Percentiles rank a stretch among this genome's conserved stretches.
phyloP scores from a whole-genome alignment of 2,888 invertebrate species.

The Pediacus dermestoides region DNA sequence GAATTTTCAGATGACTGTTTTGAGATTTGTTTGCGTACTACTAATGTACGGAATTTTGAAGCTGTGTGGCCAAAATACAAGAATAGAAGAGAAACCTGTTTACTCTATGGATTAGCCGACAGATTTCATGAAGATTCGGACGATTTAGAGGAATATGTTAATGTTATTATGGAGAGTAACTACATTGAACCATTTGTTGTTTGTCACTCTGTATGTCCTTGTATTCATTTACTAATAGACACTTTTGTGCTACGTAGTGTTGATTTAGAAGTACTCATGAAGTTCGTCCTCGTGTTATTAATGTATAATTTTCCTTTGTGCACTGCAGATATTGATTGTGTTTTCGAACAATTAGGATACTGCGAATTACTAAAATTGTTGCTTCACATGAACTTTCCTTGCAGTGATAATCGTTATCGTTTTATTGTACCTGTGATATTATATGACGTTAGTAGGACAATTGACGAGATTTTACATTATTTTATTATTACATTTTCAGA shows the following conservation, averaged over 20 bases:
- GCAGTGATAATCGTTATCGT: slow-evolving; percentile 15
- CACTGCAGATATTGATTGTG: slow-evolving; percentile 17
- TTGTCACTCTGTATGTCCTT: no score
- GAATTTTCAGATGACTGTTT: slow-evolving; percentile 20
- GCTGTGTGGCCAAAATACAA: slow-evolving; percentile 26
- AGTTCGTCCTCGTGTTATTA: no score
- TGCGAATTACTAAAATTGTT: slow-evolving; percentile 24
- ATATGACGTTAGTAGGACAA: slow-evolving; percentile 19
- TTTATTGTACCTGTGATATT: slow-evolving; percentile 24
- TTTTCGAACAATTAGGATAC: slow-evolving; percentile 24
- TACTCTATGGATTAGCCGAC: slow-evolving; percentile 21
- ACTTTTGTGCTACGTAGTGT: no score
- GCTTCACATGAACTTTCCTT: slow-evolving; percentile 26
- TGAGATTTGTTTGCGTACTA: slow-evolving; percentile 20
- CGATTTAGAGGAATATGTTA: slow-evolving; percentile 25
- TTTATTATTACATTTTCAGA: no score
- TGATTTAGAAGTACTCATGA: no score
- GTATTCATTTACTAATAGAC: no score
- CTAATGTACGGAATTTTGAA: slow-evolving; percentile 25
- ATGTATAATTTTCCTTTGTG: slow-evolving; percentile 18
- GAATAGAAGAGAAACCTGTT: no score
- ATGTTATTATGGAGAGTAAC: slow-evolving; percentile 29
- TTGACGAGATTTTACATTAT: no score
- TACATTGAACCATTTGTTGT: slow-evolving; percentile 21
- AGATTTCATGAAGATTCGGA: slow-evolving; percentile 15